Base-by-base conservation (phyloP, 2,113 vertebrate genomes). In the Hepsetus odoe region DNA sequence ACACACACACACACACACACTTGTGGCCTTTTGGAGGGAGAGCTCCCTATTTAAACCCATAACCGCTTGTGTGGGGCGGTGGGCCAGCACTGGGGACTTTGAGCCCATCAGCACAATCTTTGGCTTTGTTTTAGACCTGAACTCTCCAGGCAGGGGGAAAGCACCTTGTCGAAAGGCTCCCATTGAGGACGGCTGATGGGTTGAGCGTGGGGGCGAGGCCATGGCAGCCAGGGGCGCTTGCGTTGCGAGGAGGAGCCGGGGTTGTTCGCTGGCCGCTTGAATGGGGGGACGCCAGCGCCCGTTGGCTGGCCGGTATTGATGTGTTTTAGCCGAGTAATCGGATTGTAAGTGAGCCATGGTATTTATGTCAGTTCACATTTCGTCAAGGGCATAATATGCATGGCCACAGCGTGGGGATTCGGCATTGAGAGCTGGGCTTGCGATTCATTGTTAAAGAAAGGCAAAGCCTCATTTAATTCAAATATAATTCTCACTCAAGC, bases 341-440 rank as follows among this genome's bases (percentile, higher is more conserved):
- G 97, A 98, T 97, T 99, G 96, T 96, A 96, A 94, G 90, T 88
- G 85, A 92, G 94, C 95, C 94, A 90, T 89, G 92, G 97, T 95
- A 95, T 97, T 98, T 97, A 92, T 97, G 97, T 98, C 98, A 98
- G 95, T 96, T 98, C 96, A 91, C 94, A 96, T 99, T 92, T 98
- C 93, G 92, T 98, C 98, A 98, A 92, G 93, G 90, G 92, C 93
- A 95, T 94, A 96, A 96, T 95, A 94, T 94, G 94, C 95, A 88
- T 94, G 91, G 94, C 93, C 93, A 94, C 92, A 91, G 95, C 94
- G 94, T 92, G 87, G 89, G 91, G 90, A 88, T 89, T 87, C 88
- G 87, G 91, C 89, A 92, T 92, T 92, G 90, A 82, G 94, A 93
- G 93, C 92, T 91, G 93, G 94, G 92, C 93, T 44, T 58, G 80